phyloP scores from a whole-genome alignment of 2,797 vertebrate species.

The Zalophus californianus region DNA sequence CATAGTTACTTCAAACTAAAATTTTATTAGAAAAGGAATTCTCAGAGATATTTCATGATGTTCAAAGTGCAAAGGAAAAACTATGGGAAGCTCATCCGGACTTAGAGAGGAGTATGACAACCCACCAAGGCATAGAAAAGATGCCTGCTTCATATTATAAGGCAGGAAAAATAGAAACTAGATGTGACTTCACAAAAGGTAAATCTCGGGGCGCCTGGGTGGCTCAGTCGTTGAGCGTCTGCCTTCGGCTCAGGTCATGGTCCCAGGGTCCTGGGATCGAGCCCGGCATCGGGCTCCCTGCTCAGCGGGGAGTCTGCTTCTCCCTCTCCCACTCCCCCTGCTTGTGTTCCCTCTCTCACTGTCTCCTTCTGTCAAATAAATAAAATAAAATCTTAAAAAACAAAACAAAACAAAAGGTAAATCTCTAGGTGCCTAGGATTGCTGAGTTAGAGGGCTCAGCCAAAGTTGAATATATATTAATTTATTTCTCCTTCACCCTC shows the following conservation, averaged over 20 bases:
- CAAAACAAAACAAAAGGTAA: not conserved
- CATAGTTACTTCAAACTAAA: not conserved
- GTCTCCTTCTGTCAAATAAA: no score
- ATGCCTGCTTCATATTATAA: not conserved
- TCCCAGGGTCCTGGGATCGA: no score
- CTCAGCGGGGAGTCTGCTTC: no score
- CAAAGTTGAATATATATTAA: not conserved
- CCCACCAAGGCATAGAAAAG: slow-evolving; percentile 3
- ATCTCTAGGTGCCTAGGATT: not conserved
- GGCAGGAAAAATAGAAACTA: slow-evolving; percentile 16
- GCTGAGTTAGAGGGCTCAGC: not conserved
- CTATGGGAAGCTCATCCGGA: not conserved
- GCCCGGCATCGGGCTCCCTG: no score
- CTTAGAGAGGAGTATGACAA: not conserved
- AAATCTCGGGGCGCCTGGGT: not conserved
- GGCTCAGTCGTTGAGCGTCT: no score
- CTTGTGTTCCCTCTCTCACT: no score
- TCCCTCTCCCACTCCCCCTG: no score
- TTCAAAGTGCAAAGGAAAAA: slow-evolving; percentile 8
- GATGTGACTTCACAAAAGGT: not conserved
- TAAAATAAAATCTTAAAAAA: no score
- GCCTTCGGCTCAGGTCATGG: no score
- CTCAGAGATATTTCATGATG: not conserved
- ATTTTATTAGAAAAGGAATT: slow-evolving; percentile 49
- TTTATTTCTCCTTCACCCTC: slow-evolving; percentile 23